Base-by-base conservation (phyloP, 1,140 invertebrate species). In the Anastatus disparis region DNA sequence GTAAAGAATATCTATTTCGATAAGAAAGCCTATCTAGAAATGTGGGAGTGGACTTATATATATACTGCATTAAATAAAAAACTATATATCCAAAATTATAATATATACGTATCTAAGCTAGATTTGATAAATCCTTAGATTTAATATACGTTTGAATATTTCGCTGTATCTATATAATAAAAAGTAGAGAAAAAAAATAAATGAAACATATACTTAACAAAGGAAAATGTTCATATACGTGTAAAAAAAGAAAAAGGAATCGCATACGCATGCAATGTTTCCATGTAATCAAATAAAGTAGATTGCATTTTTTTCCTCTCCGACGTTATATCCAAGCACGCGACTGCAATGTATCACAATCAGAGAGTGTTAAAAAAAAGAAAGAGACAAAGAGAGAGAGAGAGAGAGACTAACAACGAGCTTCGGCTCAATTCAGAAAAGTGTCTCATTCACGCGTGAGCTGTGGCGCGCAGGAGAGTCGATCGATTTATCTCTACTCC, bases 351-450 rank as follows among this genome's bases (percentile, higher is more conserved):
- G 31, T 22, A 24, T 58, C 56, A 42, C 56, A 8, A 42, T 42
- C 17, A 12, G 56, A 2, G 35, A 72, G 52, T 46, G 61, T 65
- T 55, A 58, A 65, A 71, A 62, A 66, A 62, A 74, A 61, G n/a
- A n/a, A n/a, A 35, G 50, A 69, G 70, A 61, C 71, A 46, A 20
- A 42, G 62, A 42, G 50, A 29, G 66, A 29, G 65, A 24, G 29
- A 40, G 2, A 15, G 17, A 66, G 12, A 46, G 55, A 65, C 56
- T 72, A 72, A 59, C 27, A 70, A 75, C 74, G 75, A 73, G 73
- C 74, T 69, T 20, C 17, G 24, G 24, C 53, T 67, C 65, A 67
- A 64, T 65, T 65, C 61, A 46, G 52, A 59, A 71, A 64, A 71
- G 61, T n/a, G 61, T 71, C 69, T 64, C 69, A 38, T 65, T 71